A percentile compares a stretch with the other conserved stretches of the same genome.
Conservation (phyloP, 2,888 invertebrate genomes). For the Lepidonotus clava region DNA sequence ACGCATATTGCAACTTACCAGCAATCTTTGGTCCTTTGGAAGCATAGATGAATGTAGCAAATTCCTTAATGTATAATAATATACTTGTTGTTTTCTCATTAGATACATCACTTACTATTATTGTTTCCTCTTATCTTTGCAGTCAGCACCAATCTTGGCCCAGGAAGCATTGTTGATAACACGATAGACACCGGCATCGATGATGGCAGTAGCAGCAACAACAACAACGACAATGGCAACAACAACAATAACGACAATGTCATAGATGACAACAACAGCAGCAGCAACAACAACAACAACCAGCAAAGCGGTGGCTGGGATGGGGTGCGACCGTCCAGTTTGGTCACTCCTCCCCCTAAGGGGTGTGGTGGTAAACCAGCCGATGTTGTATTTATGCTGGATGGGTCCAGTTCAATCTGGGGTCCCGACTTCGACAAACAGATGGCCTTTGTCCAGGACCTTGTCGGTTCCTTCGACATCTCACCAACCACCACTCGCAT, state of each 20-base stretch:
- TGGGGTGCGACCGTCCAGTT: too few species aligned
- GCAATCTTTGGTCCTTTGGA: too few species aligned
- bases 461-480: slow-evolving; percentile 40
- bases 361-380: slow-evolving; percentile 54
- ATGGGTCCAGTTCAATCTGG: slow-evolving; percentile 53
- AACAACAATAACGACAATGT: background rate
- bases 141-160: background rate
- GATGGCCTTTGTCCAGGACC: slow-evolving; percentile 50
- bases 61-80: too few species aligned
- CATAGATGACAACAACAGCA: background rate
- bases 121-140: background rate
- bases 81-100: too few species aligned
- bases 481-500: slow-evolving; percentile 9
- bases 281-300: background rate
- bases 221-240: background rate
- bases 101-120: too few species aligned
- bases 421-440: slow-evolving; percentile 51
- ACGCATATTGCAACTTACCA: too few species aligned
- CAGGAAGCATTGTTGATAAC: background rate
- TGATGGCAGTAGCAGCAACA: background rate
- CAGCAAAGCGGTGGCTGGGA: background rate
- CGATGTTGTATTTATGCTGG: slow-evolving; percentile 52
- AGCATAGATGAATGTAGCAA: too few species aligned
- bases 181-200: slow-evolving; percentile 38
- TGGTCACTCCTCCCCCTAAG: slow-evolving; percentile 28